Percentiles rank a stretch among this genome's conserved stretches.
Evolutionary conservation across 1,140 invertebrate species (phyloP).

Genomic region (Drosophila ironensis): DNA sequence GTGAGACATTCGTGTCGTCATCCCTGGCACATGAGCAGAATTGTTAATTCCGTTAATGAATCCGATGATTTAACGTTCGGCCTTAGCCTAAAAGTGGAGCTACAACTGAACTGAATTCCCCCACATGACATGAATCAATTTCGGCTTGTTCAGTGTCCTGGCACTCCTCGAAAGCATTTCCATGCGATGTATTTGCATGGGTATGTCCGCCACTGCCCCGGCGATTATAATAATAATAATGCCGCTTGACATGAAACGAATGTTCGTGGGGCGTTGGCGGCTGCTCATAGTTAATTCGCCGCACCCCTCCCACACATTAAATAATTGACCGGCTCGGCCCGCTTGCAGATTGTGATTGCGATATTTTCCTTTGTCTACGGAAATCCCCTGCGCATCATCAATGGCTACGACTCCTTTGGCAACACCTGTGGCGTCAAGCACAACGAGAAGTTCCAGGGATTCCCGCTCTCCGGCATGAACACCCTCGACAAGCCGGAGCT

Average conservation of each 20-base stretch:
- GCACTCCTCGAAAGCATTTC: conserved; percentile 16
- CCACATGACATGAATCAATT: conserved; percentile 16
- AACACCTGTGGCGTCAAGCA: conserved; percentile 95
- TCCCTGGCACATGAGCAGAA: conserved; percentile 47
- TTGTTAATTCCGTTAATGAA: conserved; percentile 58
- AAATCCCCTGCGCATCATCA: conserved; percentile 92
- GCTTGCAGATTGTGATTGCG: conserved; percentile 88
- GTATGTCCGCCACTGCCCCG: conserved; percentile 8
- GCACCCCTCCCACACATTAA: not conserved
- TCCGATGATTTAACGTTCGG: conserved; percentile 28
- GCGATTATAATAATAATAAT: conserved; percentile 26
- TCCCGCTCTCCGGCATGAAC: conserved; percentile 90
- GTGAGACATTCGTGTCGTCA: conserved; percentile 43
- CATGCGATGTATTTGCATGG: conserved; percentile 24
- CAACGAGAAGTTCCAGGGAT: conserved; percentile 88
- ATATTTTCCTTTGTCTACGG: conserved; percentile 95
- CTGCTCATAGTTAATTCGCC: conserved; percentile 9
- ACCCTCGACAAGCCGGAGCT: conserved; percentile 91
- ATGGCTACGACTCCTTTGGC: conserved; percentile 98
- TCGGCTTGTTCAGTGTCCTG: conserved; percentile 10
- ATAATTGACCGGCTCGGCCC: conserved; percentile 4
- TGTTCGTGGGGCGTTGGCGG: conserved; percentile 53
- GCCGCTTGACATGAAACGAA: conserved; percentile 35
- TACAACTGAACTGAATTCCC: not conserved
- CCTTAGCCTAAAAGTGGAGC: not conserved